These are phyloP conservation scores for Aspiorhynchus laticeps DNA, from an alignment of 2,113 vertebrate species.

Conservation along the genomic window DNA sequence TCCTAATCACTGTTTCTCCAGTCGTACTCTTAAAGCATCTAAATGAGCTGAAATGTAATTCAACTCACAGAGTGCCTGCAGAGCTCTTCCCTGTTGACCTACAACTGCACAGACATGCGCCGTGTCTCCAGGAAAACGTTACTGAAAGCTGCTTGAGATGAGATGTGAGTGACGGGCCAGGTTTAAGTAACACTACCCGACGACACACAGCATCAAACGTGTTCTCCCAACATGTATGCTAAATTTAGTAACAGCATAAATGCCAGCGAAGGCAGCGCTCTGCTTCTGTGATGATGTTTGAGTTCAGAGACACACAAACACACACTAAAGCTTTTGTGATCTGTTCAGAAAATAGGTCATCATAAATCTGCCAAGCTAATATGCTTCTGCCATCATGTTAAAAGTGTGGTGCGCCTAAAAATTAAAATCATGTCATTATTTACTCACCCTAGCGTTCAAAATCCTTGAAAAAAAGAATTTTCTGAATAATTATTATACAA, in stretches of 20 bases:
- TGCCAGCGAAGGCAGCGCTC: not conserved
- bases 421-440: not conserved
- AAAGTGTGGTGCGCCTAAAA: not conserved
- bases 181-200: conserved; percentile 31
- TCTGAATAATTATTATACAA: no score
- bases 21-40: not conserved
- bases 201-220: conserved; percentile 6
- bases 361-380: not conserved
- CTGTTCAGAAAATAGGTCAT: not conserved
- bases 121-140: conserved; percentile 12
- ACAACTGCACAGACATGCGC: not conserved
- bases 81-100: conserved; percentile 1
- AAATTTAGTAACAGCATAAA: conserved; percentile 24
- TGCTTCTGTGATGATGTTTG: conserved; percentile 6
- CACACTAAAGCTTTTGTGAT: conserved; percentile 14
- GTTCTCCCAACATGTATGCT: not conserved
- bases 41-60: conserved; percentile 11
- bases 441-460: not conserved
- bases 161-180: conserved; percentile 33
- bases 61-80: not conserved
- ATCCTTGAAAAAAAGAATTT: not conserved
- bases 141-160: not conserved
- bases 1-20: not conserved
- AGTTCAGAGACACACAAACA: not conserved
- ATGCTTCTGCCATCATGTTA: not conserved